Evolutionary conservation across 2,888 invertebrate genomes (phyloP).

Genomic region (Amblyteles armatorius): DNA sequence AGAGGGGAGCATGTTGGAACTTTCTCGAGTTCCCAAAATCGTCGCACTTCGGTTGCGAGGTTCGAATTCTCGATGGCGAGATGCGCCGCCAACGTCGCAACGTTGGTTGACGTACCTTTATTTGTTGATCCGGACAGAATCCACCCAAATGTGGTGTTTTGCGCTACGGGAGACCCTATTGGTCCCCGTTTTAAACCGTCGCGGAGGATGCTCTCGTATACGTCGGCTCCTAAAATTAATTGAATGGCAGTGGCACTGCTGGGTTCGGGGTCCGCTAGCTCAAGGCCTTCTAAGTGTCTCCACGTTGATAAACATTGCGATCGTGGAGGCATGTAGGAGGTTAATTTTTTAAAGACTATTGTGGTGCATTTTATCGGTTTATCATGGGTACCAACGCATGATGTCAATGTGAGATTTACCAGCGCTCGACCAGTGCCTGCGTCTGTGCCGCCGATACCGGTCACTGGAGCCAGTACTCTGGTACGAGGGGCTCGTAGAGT

Average conservation of each 20-base stretch:
- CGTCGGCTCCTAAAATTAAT: slow-evolving; percentile 41
- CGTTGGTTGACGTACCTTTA: neutral
- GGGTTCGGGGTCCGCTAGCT: slow-evolving; percentile 36
- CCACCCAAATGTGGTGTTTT: slow-evolving; percentile 55
- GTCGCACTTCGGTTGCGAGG: slow-evolving; percentile 15
- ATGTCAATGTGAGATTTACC: slow-evolving; percentile 1
- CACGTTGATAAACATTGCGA: neutral
- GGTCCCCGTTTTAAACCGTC: slow-evolving; percentile 32
- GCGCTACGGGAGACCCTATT: slow-evolving; percentile 16
- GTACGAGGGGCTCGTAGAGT: slow-evolving; percentile 44
- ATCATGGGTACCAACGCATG: neutral
- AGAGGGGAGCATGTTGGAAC: slow-evolving; percentile 44
- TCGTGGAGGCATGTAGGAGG: slow-evolving; percentile 29
- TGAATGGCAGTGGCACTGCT: slow-evolving; percentile 19
- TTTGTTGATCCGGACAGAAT: slow-evolving; percentile 45
- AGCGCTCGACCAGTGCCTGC: slow-evolving; percentile 21
- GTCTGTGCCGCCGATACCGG: slow-evolving; percentile 50
- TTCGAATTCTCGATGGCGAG: slow-evolving; percentile 7
- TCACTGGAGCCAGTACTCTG: slow-evolving; percentile 47
- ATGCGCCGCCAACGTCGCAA: slow-evolving; percentile 2
- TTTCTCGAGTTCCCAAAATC: slow-evolving; percentile 73
- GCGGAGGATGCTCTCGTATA: slow-evolving; percentile 26
- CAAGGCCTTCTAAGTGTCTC: slow-evolving; percentile 29
- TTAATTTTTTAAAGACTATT: slow-evolving; percentile 21
- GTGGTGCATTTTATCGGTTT: slow-evolving; percentile 10